A percentile compares a stretch with the other conserved stretches of the same genome.
These are phyloP conservation scores for Hypsibius dujardini DNA, from an alignment of 1,140 invertebrate genomes.

Conservation along the genomic window DNA sequence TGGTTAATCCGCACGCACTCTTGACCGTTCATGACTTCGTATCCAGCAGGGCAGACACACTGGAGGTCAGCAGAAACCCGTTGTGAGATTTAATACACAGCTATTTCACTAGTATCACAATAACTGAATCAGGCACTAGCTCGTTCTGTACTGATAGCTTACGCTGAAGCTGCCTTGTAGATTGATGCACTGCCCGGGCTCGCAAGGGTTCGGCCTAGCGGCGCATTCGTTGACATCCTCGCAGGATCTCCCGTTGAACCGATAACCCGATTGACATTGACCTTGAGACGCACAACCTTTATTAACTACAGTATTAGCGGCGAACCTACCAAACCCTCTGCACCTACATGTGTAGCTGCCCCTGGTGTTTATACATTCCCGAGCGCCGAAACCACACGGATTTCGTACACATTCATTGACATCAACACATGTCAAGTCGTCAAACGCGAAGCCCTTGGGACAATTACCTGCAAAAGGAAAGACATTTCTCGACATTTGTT, in stretches of 20 bases:
- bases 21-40: constrained; percentile 28
- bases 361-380: constrained; percentile 26
- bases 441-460: constrained; percentile 10
- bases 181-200: constrained; percentile 64
- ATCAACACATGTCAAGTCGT: constrained; percentile 16
- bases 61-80: no score
- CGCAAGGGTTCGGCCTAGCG: constrained; percentile 54
- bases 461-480: no score
- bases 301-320: no score
- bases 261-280: background rate
- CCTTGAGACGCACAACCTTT: no score
- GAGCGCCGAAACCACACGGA: constrained; percentile 60
- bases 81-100: no score
- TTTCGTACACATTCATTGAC: constrained; percentile 44
- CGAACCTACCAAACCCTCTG: no score
- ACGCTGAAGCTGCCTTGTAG: constrained; percentile 59
- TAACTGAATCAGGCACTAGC: no score
- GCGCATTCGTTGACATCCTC: constrained; percentile 63
- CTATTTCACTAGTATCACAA: no score
- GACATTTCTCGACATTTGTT: no score
- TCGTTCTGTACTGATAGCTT: no score
- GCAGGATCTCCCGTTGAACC: constrained; percentile 15
- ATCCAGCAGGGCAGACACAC: constrained; percentile 69
- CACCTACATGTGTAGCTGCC: constrained; percentile 9
- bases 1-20: constrained; percentile 8